Percentiles rank a stretch among this genome's conserved stretches.
Conservation (phyloP, 2,888 invertebrate genomes). For the Harpalus rufipes region DNA sequence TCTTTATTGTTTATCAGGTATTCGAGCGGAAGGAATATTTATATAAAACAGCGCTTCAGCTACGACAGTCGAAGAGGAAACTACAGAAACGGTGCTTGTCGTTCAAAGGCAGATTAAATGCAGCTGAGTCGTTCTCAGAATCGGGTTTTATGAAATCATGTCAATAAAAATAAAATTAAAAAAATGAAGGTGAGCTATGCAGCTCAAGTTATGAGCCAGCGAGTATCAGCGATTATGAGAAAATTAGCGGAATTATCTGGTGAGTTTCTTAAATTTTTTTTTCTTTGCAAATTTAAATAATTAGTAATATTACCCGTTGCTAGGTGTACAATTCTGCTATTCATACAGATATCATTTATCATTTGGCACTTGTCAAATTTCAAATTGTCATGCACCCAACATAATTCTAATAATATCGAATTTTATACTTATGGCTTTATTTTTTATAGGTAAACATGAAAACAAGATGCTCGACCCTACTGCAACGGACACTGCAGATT, state of each 20-base stretch:
- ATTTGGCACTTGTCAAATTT: too few relatives aligned
- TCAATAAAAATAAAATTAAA: slow-evolving; percentile 2
- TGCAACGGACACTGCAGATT: slow-evolving; percentile 14
- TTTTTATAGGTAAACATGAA: neutral
- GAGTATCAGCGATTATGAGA: slow-evolving; percentile 25
- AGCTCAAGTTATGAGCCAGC: slow-evolving; percentile 45
- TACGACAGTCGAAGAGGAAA: neutral
- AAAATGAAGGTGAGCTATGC: slow-evolving; percentile 41
- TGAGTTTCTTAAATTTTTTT: neutral
- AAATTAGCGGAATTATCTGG: slow-evolving; percentile 39
- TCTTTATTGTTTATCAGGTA: too few relatives aligned
- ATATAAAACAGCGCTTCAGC: slow-evolving; percentile 15
- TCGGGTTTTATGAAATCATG: neutral
- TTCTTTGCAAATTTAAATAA: neutral
- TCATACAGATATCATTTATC: too few relatives aligned
- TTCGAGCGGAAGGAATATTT: neutral
- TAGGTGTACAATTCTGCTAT: too few relatives aligned
- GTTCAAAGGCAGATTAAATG: slow-evolving; percentile 18
- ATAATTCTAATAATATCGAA: neutral
- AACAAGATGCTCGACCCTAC: neutral
- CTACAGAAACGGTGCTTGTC: slow-evolving; percentile 6
- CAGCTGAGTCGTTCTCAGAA: neutral
- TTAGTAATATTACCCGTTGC: neutral
- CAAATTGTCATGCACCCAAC: too few relatives aligned
- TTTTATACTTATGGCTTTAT: neutral